phyloP scores from a whole-genome alignment of 1,140 invertebrate genomes.

The Paraescarpia echinospica region DNA sequence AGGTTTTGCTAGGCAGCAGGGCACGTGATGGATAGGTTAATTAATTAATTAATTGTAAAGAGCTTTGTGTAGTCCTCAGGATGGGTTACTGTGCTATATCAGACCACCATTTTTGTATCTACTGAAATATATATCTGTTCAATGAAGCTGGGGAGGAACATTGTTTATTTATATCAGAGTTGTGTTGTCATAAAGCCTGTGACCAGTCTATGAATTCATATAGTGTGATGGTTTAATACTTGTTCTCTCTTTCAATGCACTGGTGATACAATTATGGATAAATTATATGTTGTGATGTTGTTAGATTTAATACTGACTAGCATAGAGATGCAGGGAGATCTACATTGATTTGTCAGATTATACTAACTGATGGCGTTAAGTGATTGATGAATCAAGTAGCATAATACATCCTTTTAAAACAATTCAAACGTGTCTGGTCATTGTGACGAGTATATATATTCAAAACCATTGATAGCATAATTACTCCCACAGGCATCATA shows the following conservation, averaged over 20 bases:
- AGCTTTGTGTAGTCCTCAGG: not conserved
- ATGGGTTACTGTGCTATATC: not conserved
- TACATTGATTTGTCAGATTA: no score
- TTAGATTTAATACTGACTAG: conserved; percentile 5
- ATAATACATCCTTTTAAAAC: no score
- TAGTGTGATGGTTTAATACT: not conserved
- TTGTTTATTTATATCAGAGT: not conserved
- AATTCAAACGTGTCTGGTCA: no score
- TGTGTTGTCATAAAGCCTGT: not conserved
- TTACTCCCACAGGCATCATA: no score
- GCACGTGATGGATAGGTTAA: no score
- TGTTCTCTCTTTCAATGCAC: not conserved
- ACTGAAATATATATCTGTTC: not conserved
- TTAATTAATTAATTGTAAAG: not conserved
- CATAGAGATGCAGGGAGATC: no score
- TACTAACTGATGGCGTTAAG: no score
- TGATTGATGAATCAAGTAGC: no score
- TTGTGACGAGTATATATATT: no score
- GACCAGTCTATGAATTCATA: not conserved
- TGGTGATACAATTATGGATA: not conserved
- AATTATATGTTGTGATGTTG: not conserved
- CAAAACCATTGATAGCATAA: no score
- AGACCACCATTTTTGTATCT: not conserved
- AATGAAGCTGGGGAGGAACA: no score
- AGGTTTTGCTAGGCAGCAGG: no score